These are phyloP conservation scores for Martes martes DNA, from an alignment of 2,113 vertebrate genomes.

Conservation along the genomic window DNA sequence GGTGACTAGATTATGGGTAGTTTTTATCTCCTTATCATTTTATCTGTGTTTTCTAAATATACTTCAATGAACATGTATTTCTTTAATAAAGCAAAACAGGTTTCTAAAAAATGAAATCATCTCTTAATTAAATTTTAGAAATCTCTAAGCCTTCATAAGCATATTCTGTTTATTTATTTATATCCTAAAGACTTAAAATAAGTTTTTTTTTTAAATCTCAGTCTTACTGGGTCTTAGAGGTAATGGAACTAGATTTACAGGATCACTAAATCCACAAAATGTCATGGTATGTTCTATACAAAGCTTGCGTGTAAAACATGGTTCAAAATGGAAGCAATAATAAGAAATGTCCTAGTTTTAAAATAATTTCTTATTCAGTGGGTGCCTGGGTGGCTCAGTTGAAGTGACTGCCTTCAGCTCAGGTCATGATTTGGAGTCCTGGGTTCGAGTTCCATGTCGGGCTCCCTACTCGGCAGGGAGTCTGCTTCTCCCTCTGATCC, in stretches of 20 bases:
- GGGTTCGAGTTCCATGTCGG: too few relatives aligned
- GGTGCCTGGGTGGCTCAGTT: too few relatives aligned
- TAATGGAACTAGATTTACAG: not conserved
- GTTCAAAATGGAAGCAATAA: not conserved
- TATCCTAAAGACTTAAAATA: not conserved
- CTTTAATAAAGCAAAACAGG: not conserved
- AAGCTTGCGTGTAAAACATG: not conserved
- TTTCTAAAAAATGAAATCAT: constrained; percentile 5
- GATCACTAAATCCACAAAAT: not conserved
- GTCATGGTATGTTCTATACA: not conserved
- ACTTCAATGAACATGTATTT: not conserved
- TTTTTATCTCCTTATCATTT: constrained; percentile 15
- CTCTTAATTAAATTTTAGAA: not conserved
- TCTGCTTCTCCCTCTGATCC: too few relatives aligned
- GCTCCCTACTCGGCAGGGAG: too few relatives aligned
- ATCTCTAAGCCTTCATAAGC: not conserved
- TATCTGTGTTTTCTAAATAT: not conserved
- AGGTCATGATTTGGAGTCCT: too few relatives aligned
- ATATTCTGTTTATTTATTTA: not conserved
- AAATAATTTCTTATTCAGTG: not conserved
- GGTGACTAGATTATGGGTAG: not conserved
- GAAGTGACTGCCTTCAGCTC: too few relatives aligned
- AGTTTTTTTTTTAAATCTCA: not conserved
- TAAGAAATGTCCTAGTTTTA: not conserved
- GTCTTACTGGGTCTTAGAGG: not conserved